These are phyloP conservation scores for Atlantisia rogersi DNA, from an alignment of 2,113 vertebrate species.

Conservation along the genomic window DNA sequence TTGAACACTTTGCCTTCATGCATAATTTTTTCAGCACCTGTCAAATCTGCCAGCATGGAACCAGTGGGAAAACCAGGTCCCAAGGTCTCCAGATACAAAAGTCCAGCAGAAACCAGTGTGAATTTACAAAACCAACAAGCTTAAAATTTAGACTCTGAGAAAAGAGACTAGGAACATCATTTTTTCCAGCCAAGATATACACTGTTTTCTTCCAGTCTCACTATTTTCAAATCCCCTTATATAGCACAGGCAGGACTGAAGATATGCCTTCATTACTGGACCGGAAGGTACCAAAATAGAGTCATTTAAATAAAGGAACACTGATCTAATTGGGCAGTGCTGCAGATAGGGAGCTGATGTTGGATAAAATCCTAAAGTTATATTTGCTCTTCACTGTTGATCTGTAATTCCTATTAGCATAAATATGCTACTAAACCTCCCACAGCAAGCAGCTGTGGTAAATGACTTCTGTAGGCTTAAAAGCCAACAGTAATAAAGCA, in stretches of 20 bases:
- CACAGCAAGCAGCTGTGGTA: slow-evolving; percentile 12
- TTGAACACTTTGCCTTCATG: background rate
- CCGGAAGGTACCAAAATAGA: background rate
- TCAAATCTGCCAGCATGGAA: background rate
- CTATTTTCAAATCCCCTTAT: slow-evolving; percentile 19
- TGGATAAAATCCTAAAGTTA: slow-evolving; percentile 37
- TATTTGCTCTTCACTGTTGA: slow-evolving; percentile 16
- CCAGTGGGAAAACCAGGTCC: background rate
- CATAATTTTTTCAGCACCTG: background rate
- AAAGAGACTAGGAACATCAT: background rate
- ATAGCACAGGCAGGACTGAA: background rate
- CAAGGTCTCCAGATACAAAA: background rate
- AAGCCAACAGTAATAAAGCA: slow-evolving; percentile 12
- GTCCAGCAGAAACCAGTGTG: background rate
- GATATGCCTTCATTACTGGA: background rate
- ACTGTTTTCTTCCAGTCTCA: background rate
- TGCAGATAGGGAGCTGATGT: slow-evolving; percentile 3
- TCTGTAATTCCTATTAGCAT: slow-evolving; percentile 8
- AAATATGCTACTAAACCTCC: slow-evolving; percentile 27
- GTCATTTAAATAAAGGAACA: background rate
- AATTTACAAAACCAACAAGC: slow-evolving; percentile 35
- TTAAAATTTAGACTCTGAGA: slow-evolving; percentile 3
- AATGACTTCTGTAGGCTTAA: background rate
- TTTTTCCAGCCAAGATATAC: slow-evolving; percentile 40
- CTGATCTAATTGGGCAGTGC: background rate